A percentile compares a stretch with the other conserved stretches of the same genome.
Evolutionary conservation across 2,113 vertebrate genomes (phyloP).

Genomic region (Lanius collurio): DNA sequence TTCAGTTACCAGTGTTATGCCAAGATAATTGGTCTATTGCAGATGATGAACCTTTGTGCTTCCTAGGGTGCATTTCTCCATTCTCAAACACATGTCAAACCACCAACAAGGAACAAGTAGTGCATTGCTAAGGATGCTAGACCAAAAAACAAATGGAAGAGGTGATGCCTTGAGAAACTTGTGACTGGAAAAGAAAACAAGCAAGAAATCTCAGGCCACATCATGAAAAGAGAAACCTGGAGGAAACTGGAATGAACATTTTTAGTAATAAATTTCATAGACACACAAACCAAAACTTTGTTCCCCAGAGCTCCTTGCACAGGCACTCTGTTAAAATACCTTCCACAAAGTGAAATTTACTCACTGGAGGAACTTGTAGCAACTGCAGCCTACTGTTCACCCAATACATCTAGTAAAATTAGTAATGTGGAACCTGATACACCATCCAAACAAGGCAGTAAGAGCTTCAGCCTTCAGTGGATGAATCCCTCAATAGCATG

Average conservation of each 20-base stretch:
- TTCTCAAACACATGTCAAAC: neutral
- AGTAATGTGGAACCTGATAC: neutral
- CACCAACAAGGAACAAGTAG: neutral
- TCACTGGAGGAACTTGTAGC: neutral
- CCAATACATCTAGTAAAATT: neutral
- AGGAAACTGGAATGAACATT: neutral
- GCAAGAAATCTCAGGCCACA: neutral
- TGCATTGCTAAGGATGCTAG: neutral
- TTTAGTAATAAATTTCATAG: neutral
- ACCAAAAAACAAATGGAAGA: neutral
- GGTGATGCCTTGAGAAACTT: neutral
- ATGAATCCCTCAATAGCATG: neutral
- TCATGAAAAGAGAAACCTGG: neutral
- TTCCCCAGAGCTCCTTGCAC: neutral
- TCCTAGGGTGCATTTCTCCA: neutral
- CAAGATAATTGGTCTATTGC: slow-evolving; percentile 1
- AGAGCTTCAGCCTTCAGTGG: neutral
- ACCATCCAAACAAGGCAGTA: neutral
- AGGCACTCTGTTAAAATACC: neutral
- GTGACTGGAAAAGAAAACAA: neutral
- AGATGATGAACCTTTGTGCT: neutral
- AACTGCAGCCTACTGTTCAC: neutral
- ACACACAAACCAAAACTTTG: neutral
- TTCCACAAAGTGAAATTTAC: neutral
- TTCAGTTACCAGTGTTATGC: neutral